These are phyloP conservation scores for Xiphophorus couchianus DNA, from an alignment of 2,113 vertebrate species.

Conservation along the genomic window DNA sequence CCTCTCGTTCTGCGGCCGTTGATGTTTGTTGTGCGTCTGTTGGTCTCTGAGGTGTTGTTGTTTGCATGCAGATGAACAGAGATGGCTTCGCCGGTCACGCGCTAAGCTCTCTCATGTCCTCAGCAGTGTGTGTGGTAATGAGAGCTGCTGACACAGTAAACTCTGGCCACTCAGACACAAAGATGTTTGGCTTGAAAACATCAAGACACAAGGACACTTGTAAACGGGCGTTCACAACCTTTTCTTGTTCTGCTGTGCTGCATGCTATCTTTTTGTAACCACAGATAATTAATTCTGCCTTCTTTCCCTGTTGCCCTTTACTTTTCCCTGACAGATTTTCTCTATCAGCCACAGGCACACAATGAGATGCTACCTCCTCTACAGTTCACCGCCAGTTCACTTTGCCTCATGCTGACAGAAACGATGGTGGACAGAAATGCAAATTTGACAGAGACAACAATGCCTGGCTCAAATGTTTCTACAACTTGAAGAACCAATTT, in stretches of 20 bases:
- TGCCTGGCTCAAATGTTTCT: slow-evolving; percentile 49
- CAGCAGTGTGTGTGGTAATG: slow-evolving; percentile 49
- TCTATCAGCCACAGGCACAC: slow-evolving; percentile 30
- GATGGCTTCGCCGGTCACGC: slow-evolving; percentile 38
- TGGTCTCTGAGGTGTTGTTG: slow-evolving; percentile 22
- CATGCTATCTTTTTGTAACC: slow-evolving; percentile 20
- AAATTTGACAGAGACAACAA: slow-evolving; percentile 62
- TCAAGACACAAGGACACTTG: slow-evolving; percentile 26
- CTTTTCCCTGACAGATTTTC: slow-evolving; percentile 51
- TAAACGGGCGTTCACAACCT: slow-evolving; percentile 34
- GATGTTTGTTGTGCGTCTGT: slow-evolving; percentile 30
- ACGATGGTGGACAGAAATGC: slow-evolving; percentile 65
- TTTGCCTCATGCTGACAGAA: slow-evolving; percentile 61
- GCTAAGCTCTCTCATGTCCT: slow-evolving; percentile 55
- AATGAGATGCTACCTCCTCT: slow-evolving; percentile 46
- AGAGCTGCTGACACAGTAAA: slow-evolving; percentile 59
- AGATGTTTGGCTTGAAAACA: slow-evolving; percentile 43
- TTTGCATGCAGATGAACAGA: slow-evolving; percentile 38
- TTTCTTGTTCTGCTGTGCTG: slow-evolving; percentile 7
- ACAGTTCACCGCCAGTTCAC: slow-evolving; percentile 75
- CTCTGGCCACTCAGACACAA: slow-evolving; percentile 50
- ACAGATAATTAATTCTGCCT: slow-evolving; percentile 36
- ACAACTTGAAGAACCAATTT: slow-evolving; percentile 61
- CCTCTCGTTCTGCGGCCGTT: slow-evolving; percentile 7
- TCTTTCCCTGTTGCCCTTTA: slow-evolving; percentile 23